Conservation (phyloP, 2,888 invertebrate genomes). For the Hymenopus coronatus region DNA sequence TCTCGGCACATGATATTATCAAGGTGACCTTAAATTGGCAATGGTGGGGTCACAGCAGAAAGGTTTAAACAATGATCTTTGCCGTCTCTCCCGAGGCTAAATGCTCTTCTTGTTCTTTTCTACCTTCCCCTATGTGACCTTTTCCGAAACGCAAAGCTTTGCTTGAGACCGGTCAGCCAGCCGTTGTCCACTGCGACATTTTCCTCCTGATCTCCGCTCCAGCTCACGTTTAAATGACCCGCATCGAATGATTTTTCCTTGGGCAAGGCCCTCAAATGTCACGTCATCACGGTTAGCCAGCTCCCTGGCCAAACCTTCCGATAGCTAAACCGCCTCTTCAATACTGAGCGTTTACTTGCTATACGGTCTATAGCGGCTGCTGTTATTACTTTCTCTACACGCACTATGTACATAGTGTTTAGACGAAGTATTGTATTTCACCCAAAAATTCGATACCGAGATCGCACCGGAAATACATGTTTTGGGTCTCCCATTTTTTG, state of each 20-base stretch:
- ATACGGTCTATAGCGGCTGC: too few relatives aligned
- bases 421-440: too few relatives aligned
- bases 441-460: too few relatives aligned
- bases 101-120: neutral
- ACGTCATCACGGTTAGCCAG: neutral
- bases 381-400: too few relatives aligned
- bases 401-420: too few relatives aligned
- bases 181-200: slow-evolving; percentile 11
- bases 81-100: neutral
- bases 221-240: slow-evolving; percentile 14
- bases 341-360: neutral
- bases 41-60: neutral
- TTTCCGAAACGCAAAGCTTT: slow-evolving; percentile 2
- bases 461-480: too few relatives aligned
- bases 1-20: neutral
- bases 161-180: neutral
- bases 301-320: neutral
- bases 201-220: slow-evolving; percentile 1
- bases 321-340: neutral
- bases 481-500: too few relatives aligned
- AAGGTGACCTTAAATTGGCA: neutral
- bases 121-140: neutral
- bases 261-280: neutral
- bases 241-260: slow-evolving; percentile 18
- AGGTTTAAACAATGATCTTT: neutral